Base-by-base conservation (phyloP, 1,140 invertebrate species). In the Pissodes strobi region DNA sequence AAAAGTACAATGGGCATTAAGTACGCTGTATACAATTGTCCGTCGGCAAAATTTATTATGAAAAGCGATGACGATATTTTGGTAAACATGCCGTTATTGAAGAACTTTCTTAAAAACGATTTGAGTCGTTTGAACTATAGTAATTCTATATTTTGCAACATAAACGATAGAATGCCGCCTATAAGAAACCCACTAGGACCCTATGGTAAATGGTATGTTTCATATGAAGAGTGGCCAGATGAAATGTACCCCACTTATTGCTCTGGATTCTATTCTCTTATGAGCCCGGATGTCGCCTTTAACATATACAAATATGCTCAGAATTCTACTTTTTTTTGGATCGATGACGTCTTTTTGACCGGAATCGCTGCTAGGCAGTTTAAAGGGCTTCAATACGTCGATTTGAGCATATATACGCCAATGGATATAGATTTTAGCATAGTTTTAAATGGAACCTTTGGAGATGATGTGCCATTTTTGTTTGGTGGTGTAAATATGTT, bases 1-100 rank as follows among this genome's bases (percentile, higher is more conserved):
- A 95, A 95, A 78, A 90, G 92, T 77, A 85, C 90, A 1, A 90
- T 91, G 85, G 87, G 84, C 1, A 82, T 94, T 9, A 90, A 91
- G 75, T 95, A 90, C 88, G 84, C 87, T 41, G 81, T 84, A 4
- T 85, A 87, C 72, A 83, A 87, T 77, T 89, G 87, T 78, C 76
- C 81, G 51, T 79, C 83, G 65, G 88, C 87, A 22, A 85, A 84
- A 71, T 89, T 88, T 78, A 76, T 91, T 67, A 81, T 92, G 67
- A 91, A 92, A 77, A 84, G 86, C 69, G 90, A 92, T 73, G 90
- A 92, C 70, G 90, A 92, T 78, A 84, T 91, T 37, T 90, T 90
- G 74, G 88, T 92, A 45, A 87, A 92, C 77, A 83, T 85, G 38
- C 81, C 84, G 55, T 82, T 80, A 23, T 75, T 93, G 66, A 61